phyloP scores from a whole-genome alignment of 2,797 vertebrate genomes.

The Semotilus atromaculatus region DNA sequence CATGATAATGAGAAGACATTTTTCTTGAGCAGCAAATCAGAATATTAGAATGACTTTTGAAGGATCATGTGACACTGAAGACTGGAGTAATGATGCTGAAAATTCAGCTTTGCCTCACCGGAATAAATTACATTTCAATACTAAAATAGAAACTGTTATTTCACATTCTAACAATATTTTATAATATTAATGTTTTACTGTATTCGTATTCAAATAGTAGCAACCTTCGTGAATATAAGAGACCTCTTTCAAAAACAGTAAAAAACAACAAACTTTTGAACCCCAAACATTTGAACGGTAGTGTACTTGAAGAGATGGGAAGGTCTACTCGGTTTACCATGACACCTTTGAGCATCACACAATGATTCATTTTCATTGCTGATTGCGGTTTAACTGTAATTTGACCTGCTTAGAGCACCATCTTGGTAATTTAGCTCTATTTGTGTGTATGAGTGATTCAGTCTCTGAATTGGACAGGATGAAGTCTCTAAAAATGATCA shows the following conservation, averaged over 20 bases:
- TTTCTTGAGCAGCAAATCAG: background rate
- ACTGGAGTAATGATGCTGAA: background rate
- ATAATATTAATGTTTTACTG: background rate
- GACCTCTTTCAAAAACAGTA: background rate
- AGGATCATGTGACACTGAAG: background rate
- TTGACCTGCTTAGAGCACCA: background rate
- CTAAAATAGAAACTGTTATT: background rate
- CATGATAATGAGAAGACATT: background rate
- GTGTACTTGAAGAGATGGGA: background rate
- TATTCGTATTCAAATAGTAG: background rate
- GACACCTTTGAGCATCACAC: background rate
- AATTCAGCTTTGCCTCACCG: background rate
- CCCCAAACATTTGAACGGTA: background rate
- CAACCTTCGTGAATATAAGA: background rate
- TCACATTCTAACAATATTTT: background rate
- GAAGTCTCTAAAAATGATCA: constrained; percentile 43
- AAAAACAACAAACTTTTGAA: no score
- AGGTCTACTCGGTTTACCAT: background rate
- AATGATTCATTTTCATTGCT: background rate
- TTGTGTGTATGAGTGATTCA: background rate
- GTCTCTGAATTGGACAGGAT: constrained; percentile 29
- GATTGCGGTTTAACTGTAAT: background rate
- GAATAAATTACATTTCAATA: background rate
- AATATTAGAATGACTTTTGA: background rate
- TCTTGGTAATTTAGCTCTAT: background rate